phyloP scores from a whole-genome alignment of 2,888 invertebrate species.

The Sepiola atlantica region DNA sequence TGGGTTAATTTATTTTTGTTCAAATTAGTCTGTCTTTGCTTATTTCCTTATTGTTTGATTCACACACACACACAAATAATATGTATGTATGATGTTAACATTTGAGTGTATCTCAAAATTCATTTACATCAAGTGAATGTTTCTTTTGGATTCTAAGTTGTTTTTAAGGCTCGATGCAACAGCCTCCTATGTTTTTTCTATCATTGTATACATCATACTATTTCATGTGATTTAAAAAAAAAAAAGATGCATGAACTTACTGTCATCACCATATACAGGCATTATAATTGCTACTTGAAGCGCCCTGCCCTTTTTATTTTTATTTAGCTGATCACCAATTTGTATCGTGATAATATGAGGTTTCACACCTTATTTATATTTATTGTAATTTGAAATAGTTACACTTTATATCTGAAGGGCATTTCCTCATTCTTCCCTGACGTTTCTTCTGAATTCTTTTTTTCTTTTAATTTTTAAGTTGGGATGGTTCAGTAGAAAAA shows the following conservation, averaged over 20 bases:
- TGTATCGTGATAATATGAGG: neutral
- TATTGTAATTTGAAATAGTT: neutral
- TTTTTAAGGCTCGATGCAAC: neutral
- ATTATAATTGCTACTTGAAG: neutral
- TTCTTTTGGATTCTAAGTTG: neutral
- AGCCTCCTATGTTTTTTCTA: neutral
- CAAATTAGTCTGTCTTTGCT: no score
- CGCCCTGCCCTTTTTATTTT: neutral
- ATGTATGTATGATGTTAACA: neutral
- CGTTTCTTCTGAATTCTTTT: neutral
- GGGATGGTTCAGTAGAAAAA: neutral
- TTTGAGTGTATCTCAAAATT: neutral
- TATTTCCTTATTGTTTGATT: no score
- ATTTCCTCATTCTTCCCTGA: neutral
- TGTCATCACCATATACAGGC: neutral
- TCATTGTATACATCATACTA: slow-evolving; percentile 32
- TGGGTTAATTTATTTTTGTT: no score
- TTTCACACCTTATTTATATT: neutral
- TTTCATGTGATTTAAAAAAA: neutral
- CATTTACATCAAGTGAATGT: neutral
- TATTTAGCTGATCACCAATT: neutral
- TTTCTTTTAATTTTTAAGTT: no score
- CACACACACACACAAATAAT: no score
- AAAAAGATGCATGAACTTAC: neutral
- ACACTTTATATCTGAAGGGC: neutral